Base-by-base conservation (phyloP, 2,797 vertebrate species). In the Bucorvus abyssinicus region DNA sequence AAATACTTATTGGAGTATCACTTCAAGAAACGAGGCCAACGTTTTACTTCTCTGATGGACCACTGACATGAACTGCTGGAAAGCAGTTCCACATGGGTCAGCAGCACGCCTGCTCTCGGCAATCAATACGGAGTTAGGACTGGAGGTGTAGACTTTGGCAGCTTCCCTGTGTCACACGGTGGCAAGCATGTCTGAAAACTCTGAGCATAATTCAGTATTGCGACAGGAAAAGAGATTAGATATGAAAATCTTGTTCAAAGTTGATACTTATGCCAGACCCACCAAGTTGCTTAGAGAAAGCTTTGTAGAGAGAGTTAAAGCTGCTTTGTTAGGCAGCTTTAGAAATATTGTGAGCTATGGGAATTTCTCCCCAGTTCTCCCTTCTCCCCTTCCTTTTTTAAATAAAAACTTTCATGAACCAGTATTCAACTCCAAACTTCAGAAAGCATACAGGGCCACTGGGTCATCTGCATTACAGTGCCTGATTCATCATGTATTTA, bases 201-300 rank as follows among this genome's bases (percentile, higher is more conserved):
- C 73, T 13, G 21, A 83, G 93, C 89, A 87, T 73, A 86, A 90
- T 73, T 94, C 91, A 80, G 73, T 59, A 91, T 49, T 82, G 82
- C 97, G 92, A 84, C 70, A 97, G 94, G 88, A 92, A 93, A 94
- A 95, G 64, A 94, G 87, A 95, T 91, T 83, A 94, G 89, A 94
- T 95, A 97, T 87, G 8, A 96, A 91, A 94, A 96, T 84, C 92
- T 91, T 96, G 91, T 90, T 95, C 90, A 87, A 85, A 94, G 67
- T 93, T 89, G 84, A 89, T 92, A 75, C 81, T 95, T 92, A 87
- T 10, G 95, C 95, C 96, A 97, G 96, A 96, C 95, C 92, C 77
- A 95, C 95, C 94, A 96, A 97, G 94, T 88, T 76, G 92, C 90
- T 87, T 94, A 91, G 78, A 94, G 91, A 90, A 96, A 97, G 93